Conservation (phyloP, 2,113 vertebrate species). For the Noctilio leporinus region DNA sequence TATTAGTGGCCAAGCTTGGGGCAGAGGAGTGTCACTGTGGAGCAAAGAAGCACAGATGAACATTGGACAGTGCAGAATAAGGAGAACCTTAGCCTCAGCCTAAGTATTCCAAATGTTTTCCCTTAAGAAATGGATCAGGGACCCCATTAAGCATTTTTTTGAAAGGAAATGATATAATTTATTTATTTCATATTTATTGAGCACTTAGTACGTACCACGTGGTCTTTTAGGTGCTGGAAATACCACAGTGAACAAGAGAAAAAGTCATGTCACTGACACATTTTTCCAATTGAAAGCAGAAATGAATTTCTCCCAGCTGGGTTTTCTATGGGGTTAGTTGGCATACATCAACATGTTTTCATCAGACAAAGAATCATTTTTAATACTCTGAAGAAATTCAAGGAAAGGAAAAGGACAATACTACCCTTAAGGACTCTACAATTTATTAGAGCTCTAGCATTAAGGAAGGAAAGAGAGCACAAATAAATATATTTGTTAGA, state of each 20-base stretch:
- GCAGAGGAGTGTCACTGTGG: neutral
- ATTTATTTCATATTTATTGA: neutral
- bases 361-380: neutral
- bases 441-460: neutral
- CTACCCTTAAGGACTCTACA: neutral
- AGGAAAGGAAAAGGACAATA: neutral
- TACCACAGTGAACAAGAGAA: neutral
- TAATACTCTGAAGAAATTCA: conserved; percentile 21
- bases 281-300: neutral
- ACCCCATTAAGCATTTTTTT: neutral
- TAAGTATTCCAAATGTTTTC: neutral
- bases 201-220: neutral
- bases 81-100: neutral
- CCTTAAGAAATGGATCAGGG: neutral
- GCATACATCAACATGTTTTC: neutral
- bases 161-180: neutral
- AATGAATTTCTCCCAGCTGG: neutral
- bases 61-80: neutral
- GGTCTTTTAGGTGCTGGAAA: neutral
- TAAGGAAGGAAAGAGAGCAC: neutral
- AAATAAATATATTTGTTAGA: neutral
- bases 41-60: neutral
- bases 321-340: neutral
- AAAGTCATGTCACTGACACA: neutral
- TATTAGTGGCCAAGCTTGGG: neutral